Conservation (phyloP, 2,797 vertebrate species). For the Malurus splendens region DNA sequence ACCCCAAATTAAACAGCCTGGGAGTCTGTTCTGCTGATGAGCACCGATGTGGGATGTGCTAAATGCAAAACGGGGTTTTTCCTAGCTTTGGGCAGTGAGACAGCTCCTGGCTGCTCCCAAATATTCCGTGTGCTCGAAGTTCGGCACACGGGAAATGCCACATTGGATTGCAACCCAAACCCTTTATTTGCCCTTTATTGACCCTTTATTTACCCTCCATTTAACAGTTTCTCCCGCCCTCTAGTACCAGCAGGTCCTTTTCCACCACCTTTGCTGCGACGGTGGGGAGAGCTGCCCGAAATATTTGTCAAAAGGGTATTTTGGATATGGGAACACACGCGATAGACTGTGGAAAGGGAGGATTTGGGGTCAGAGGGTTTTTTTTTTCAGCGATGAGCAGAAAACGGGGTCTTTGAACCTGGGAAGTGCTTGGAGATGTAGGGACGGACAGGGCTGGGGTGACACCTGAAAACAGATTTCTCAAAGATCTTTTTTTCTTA, state of each 20-base stretch:
- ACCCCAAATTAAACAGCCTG: neutral
- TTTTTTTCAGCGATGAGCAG: neutral
- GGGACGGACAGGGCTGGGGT: neutral
- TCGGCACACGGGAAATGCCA: fast-evolving
- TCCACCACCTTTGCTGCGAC: too few relatives aligned
- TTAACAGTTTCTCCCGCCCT: neutral
- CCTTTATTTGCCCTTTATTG: neutral
- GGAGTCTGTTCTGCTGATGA: neutral
- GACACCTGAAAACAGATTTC: neutral
- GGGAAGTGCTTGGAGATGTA: neutral
- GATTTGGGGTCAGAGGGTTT: neutral
- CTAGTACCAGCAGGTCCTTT: constrained; percentile 5
- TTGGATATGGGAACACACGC: neutral
- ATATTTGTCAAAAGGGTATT: too few relatives aligned
- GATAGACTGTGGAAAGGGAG: neutral
- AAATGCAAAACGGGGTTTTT: fast-evolving
- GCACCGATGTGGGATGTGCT: fast-evolving
- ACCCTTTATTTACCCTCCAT: neutral
- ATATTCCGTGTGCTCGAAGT: fast-evolving
- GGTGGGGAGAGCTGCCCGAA: too few relatives aligned
- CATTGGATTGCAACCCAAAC: neutral
- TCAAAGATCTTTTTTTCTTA: neutral
- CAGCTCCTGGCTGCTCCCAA: neutral
- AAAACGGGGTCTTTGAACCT: neutral
- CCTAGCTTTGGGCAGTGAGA: neutral